Conservation (phyloP, 2,888 invertebrate genomes). For the Kryphioiulus occultus region DNA sequence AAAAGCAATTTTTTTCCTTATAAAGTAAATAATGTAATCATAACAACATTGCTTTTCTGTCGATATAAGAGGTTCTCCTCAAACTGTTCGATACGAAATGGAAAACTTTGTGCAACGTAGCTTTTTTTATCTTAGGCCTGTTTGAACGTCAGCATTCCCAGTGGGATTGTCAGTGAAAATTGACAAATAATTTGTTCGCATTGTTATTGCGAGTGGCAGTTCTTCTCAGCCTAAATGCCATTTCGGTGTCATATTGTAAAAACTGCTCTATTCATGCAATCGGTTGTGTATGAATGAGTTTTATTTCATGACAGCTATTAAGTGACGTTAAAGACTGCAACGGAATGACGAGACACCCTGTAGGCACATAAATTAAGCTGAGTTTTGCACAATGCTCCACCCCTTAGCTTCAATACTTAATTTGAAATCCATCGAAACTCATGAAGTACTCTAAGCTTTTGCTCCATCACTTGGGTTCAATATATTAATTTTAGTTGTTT, state of each 20-base stretch:
- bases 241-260: not conserved
- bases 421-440: too few species aligned
- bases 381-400: too few species aligned
- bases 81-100: not conserved
- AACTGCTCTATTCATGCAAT: not conserved
- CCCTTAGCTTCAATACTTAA: too few species aligned
- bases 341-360: too few species aligned
- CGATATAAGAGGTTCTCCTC: not conserved
- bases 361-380: too few species aligned
- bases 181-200: not conserved
- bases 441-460: too few species aligned
- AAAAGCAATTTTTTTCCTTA: constrained; percentile 15
- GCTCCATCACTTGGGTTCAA: too few species aligned
- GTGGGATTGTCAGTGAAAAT: not conserved
- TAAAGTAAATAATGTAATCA: constrained; percentile 30
- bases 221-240: not conserved
- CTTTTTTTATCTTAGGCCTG: not conserved
- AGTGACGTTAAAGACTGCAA: too few species aligned
- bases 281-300: not conserved
- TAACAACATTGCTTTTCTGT: constrained; percentile 17
- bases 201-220: not conserved
- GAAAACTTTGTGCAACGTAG: not conserved
- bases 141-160: not conserved
- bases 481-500: too few species aligned
- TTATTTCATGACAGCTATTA: too few species aligned